Evolutionary conservation across 2,113 vertebrate genomes (phyloP).

Genomic region (Nannospalax galili): DNA sequence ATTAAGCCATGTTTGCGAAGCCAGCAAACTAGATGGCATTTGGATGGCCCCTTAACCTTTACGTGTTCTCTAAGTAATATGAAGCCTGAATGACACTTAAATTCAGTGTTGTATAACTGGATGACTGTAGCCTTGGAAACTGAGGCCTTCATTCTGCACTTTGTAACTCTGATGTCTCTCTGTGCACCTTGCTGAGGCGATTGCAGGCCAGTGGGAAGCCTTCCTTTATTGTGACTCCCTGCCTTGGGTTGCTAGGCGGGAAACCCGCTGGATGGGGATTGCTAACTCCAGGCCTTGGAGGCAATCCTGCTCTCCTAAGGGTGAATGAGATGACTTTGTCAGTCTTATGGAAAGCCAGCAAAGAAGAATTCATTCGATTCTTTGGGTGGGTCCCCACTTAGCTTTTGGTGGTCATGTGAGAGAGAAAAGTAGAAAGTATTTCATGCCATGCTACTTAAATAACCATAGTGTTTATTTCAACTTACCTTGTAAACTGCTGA

Average conservation of each 20-base stretch:
- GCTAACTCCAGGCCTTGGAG: neutral
- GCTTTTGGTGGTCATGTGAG: neutral
- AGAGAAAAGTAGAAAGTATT: neutral
- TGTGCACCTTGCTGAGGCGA: neutral
- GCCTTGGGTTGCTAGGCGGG: neutral
- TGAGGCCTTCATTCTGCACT: neutral
- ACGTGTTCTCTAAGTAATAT: neutral
- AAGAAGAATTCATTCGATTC: neutral
- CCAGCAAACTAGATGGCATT: neutral
- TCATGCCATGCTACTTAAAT: conserved; percentile 6
- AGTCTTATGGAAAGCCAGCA: neutral
- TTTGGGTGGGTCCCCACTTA: neutral
- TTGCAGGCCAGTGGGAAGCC: neutral
- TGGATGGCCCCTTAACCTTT: conserved; percentile 8
- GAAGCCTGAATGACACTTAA: neutral
- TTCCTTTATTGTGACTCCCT: neutral
- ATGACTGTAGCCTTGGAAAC: neutral
- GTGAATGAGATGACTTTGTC: neutral
- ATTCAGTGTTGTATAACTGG: neutral
- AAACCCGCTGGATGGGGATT: neutral
- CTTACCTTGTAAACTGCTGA: neutral
- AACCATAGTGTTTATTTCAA: neutral
- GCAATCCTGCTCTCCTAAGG: neutral
- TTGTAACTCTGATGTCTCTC: neutral
- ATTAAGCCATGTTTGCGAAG: neutral